Evolutionary conservation across 2,113 vertebrate genomes (phyloP).

Genomic region (Peromyscus californicus): DNA sequence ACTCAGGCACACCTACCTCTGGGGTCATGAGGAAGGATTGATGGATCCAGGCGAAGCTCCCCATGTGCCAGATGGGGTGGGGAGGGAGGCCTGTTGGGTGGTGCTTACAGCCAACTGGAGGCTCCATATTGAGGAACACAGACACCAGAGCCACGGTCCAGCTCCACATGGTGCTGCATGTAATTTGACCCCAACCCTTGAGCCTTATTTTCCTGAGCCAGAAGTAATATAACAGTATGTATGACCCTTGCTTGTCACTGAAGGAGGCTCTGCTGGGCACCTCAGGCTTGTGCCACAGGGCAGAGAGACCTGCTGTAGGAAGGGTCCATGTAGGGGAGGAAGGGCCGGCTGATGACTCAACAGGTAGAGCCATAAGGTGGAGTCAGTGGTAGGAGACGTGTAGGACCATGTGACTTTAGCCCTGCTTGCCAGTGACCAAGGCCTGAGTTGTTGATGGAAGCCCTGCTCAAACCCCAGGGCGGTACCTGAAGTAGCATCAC

Average conservation of each 20-base stretch:
- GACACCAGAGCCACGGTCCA: not conserved
- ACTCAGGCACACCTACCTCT: not conserved
- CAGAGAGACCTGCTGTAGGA: not conserved
- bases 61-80: not conserved
- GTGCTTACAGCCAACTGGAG: not conserved
- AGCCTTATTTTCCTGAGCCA: not conserved
- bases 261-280: not conserved
- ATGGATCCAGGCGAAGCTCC: not conserved
- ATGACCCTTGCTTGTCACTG: not conserved
- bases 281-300: not conserved
- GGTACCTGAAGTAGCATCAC: not conserved
- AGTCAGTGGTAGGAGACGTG: not conserved
- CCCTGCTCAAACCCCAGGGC: not conserved
- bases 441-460: not conserved
- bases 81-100: not conserved
- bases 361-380: not conserved
- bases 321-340: not conserved
- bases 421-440: accelerated
- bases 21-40: not conserved
- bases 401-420: accelerated
- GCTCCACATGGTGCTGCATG: not conserved
- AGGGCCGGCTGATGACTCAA: not conserved
- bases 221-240: not conserved
- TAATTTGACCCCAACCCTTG: not conserved
- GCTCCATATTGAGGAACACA: not conserved